A percentile compares a stretch with the other conserved stretches of the same genome.
Conservation (phyloP, 1,140 invertebrate species). For the Pseudomyrmex gracilis region DNA sequence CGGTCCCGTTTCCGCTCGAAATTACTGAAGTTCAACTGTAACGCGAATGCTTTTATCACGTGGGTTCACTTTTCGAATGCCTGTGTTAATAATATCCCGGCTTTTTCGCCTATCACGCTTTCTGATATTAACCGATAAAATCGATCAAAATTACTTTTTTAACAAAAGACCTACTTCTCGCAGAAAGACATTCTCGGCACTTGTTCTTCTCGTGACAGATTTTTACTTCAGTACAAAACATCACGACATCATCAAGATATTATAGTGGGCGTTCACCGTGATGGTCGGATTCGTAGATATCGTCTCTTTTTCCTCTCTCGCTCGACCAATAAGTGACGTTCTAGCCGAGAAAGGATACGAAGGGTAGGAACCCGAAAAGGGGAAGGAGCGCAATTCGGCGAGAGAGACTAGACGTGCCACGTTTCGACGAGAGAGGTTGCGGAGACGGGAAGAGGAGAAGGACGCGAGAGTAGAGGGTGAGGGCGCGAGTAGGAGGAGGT, state of each 20-base stretch:
- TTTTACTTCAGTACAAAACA: constrained; percentile 64
- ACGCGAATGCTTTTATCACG: no score
- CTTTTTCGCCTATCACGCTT: no score
- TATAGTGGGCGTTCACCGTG: constrained; percentile 69
- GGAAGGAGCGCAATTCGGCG: constrained; percentile 50
- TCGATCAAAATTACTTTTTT: constrained; percentile 31
- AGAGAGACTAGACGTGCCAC: constrained; percentile 66
- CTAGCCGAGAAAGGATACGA: constrained; percentile 78
- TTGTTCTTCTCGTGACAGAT: constrained; percentile 53
- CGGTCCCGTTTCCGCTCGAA: no score
- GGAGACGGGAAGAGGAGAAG: constrained; percentile 20
- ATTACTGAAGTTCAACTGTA: no score
- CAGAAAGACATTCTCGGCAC: constrained; percentile 29
- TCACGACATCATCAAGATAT: constrained; percentile 61
- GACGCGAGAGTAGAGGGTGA: constrained; percentile 12
- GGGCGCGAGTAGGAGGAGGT: constrained; percentile 25
- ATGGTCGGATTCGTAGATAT: constrained; percentile 73
- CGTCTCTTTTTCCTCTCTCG: constrained; percentile 72
- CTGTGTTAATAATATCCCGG: no score
- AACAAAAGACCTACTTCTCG: constrained; percentile 35
- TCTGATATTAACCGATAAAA: no score
- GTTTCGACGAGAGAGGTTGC: constrained; percentile 70
- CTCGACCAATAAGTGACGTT: constrained; percentile 82
- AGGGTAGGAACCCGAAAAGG: constrained; percentile 58
- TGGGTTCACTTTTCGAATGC: no score